Evolutionary conservation across 2,888 invertebrate species (phyloP).

Genomic region (Leucania comma): DNA sequence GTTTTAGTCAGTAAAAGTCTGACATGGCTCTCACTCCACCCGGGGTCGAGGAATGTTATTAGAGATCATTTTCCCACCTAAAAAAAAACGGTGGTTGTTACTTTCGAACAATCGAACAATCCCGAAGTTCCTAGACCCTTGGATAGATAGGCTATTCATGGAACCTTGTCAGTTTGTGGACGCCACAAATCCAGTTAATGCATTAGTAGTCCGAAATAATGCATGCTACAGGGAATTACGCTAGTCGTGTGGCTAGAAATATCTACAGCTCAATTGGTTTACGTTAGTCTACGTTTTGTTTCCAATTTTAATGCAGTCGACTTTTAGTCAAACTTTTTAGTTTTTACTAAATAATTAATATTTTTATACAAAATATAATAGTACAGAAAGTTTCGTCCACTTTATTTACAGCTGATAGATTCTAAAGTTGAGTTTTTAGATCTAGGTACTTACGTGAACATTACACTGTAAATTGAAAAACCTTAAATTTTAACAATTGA

Average conservation of each 20-base stretch:
- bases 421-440: neutral
- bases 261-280: constrained; percentile 6
- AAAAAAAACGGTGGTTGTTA: no score
- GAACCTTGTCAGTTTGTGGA: neutral
- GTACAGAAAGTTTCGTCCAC: neutral
- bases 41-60: no score
- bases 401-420: neutral
- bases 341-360: no score
- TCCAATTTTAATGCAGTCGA: neutral
- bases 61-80: no score
- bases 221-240: constrained; percentile 16
- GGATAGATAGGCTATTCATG: constrained; percentile 28
- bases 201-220: constrained; percentile 36
- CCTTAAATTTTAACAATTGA: neutral
- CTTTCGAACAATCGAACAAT: no score
- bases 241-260: constrained; percentile 10
- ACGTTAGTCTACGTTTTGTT: neutral
- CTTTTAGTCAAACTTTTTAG: neutral
- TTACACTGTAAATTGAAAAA: no score
- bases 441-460: no score
- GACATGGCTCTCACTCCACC: no score
- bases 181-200: constrained; percentile 11
- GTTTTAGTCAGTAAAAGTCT: no score
- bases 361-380: neutral
- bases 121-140: no score